Base-by-base conservation (phyloP, 2,113 vertebrate genomes). In the Hipposideros armiger region DNA sequence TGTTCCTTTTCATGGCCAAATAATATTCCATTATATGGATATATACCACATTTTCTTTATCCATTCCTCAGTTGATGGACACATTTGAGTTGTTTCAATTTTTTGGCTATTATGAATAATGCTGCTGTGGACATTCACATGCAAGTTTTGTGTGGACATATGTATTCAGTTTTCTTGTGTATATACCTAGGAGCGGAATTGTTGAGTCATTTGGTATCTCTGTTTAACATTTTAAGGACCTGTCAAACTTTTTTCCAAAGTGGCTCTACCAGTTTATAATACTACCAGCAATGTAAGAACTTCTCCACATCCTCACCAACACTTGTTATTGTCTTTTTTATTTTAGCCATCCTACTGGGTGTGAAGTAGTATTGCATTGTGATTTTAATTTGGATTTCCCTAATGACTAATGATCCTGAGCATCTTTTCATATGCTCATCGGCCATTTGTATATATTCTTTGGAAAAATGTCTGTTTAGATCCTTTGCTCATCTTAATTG, bases 381-480 rank as follows among this genome's bases (percentile, higher is more conserved):
- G 69, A 26, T 78, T 96, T 84, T 70, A 42, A 60, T 84, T 84
- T 95, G 17, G 20, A 45, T 77, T 67, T 90, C 17, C 42, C 47
- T 66, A 36, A 67, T 22, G 73, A 54, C 50, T 40, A 54, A 62
- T 78, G 45, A 28, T 66, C 77, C 73, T 77, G 60, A 66, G n/a
- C 13, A n/a, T 84, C 47, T 76, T 81, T 56, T 87, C 47, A 36
- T 36, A n/a, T 58, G 47, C 5, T 20, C 80, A 42, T 40, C 74
- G 58, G 30, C 28, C 15, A 56, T 90, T 95, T 90, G 24, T 70
- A 11, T 78, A 36, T 87, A 60, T 81, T 87, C 20, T 62, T 36
- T 74, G 28, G 16, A n/a, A 24, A 91, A 90, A 90, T 78, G 60
- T 69, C 73, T 62, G 3, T 52, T 86, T 47, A 72, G 70, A 64